Conservation (phyloP, 1,140 invertebrate species). For the Ectropis grisescens region DNA sequence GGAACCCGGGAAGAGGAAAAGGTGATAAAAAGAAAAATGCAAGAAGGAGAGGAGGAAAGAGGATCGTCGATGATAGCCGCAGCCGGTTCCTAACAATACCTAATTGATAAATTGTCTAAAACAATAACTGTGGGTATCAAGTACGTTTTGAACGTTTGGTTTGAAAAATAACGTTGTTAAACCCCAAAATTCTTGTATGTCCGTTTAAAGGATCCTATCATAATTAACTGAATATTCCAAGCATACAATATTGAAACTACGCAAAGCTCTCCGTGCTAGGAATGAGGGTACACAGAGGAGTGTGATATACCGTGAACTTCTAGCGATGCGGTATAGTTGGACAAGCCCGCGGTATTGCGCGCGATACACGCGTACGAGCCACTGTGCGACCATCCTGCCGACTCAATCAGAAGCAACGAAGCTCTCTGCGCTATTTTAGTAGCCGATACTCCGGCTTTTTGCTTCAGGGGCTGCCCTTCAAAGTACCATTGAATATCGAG, state of each 20-base stretch:
- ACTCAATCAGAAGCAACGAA: slow-evolving; percentile 75
- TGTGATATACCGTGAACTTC: slow-evolving; percentile 73
- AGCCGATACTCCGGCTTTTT: slow-evolving; percentile 72
- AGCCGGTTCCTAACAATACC: slow-evolving; percentile 49
- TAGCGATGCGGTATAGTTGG: slow-evolving; percentile 78
- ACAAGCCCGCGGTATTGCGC: slow-evolving; percentile 88
- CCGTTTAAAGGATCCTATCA: no score
- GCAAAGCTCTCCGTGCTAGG: slow-evolving; percentile 65
- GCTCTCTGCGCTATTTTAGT: slow-evolving; percentile 78
- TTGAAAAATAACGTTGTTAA: no score
- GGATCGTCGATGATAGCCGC: slow-evolving; percentile 64
- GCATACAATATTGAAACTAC: slow-evolving; percentile 45
- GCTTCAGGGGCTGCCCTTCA: slow-evolving; percentile 75
- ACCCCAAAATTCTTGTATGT: no score
- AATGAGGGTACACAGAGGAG: slow-evolving; percentile 36
- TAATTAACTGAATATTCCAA: no score
- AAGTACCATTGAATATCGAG: slow-evolving; percentile 84
- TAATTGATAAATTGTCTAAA: no score
- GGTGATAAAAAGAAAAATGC: slow-evolving; percentile 37
- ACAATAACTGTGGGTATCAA: no score
- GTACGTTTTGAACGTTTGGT: no score
- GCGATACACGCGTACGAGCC: slow-evolving; percentile 90
- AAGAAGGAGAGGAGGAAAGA: slow-evolving; percentile 35
- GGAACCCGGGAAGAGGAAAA: slow-evolving; percentile 32
- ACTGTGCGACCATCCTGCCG: slow-evolving; percentile 90